Evolutionary conservation across 2,888 invertebrate genomes (phyloP).

Genomic region (Biston betularia): DNA sequence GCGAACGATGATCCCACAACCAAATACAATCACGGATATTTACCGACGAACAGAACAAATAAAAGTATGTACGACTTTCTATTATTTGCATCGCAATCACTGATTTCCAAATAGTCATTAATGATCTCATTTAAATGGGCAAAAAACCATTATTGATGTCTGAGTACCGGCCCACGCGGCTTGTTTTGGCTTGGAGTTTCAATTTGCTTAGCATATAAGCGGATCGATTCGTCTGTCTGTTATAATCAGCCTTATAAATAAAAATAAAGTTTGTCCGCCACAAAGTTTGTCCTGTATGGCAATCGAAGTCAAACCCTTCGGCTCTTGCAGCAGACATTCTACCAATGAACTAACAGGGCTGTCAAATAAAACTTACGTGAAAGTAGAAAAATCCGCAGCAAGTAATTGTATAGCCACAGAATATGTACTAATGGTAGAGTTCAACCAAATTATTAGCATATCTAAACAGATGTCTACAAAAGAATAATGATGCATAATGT

Average conservation of each 20-base stretch:
- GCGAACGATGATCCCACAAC: conserved; percentile 9
- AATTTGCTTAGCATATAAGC: background rate
- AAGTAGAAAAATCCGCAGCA: conserved; percentile 1
- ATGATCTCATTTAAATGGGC: conserved; percentile 44
- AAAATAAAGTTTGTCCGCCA: no score
- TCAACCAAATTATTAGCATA: conserved; percentile 22
- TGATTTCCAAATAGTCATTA: conserved; percentile 46
- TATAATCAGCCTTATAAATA: no score
- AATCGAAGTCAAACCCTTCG: no score
- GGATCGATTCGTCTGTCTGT: conserved; percentile 19
- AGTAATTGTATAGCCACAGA: background rate
- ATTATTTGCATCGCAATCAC: conserved; percentile 54
- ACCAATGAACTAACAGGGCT: no score
- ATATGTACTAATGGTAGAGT: no score
- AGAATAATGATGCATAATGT: conserved; percentile 27
- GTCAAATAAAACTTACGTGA: no score
- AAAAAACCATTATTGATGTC: conserved; percentile 21
- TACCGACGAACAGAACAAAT: conserved; percentile 6
- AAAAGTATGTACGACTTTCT: conserved; percentile 15
- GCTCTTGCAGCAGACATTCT: no score
- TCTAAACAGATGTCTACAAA: conserved; percentile 38
- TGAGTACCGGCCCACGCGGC: conserved; percentile 15
- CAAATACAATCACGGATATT: conserved; percentile 23
- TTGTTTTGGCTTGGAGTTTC: background rate
- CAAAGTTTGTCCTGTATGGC: no score